Base-by-base conservation (phyloP, 2,888 invertebrate genomes). In the Steinernema scapterisci region DNA sequence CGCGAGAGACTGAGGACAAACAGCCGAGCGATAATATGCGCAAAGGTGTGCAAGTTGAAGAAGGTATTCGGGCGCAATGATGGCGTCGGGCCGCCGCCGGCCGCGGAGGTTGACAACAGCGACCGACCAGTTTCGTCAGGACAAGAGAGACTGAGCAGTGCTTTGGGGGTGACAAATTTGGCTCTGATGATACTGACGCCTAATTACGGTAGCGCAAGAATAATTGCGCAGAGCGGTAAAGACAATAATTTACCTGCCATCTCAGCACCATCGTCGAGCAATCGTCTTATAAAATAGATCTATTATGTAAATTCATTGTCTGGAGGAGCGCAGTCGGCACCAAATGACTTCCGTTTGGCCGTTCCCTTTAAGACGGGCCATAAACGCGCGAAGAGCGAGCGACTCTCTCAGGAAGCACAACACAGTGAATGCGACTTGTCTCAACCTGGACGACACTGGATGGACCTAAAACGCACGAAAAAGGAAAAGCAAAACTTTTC, bases 221-320 rank as follows among this genome's bases (percentile, higher is more conserved):
- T 63, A 63, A 63, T 63, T 63, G 63, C 27, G 63, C 63, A 25
- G 27, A 63, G n/a, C 31, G 63, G 63, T 63, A 63, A 63, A 63
- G 63, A 63, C 63, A 63, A 63, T 63, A 63, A 63, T 63, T 63
- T 63, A 63, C 63, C 63, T 63, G 63, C 63, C 63, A 63, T 63
- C 38, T 38, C 63, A 63, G 63, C 63, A 63, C 63, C 63, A 25
- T 63, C 63, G 16, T 11, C 31, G 31, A 38, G 31, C 63, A 63
- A 63, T 63, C 63, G 63, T 63, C 63, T 63, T 63, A 63, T 63
- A 63, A 63, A 63, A 63, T 63, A 31, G 63, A 63, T 63, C 63
- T 63, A 63, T 63, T 63, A 63, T 63, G 63, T 63, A 63, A 63
- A 63, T 63, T 63, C 63, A 63, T 63, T 63, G 63, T 63, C 63